Base-by-base conservation (phyloP, 2,888 invertebrate species). In the Eugnorisma glareosa region DNA sequence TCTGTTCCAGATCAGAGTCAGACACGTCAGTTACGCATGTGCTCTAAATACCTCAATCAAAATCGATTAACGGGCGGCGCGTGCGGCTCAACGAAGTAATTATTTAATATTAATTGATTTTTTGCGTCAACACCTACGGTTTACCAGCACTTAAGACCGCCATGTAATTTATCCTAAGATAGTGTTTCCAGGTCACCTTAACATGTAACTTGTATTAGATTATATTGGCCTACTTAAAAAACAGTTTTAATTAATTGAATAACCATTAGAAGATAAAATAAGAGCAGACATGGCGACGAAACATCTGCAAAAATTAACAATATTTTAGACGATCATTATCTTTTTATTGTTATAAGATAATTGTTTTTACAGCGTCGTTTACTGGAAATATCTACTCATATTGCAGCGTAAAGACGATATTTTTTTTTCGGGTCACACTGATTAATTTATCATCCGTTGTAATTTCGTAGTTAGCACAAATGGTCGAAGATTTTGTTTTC, bases 31-130 rank as follows among this genome's bases (percentile, higher is more conserved):
- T 63, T 57, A 79, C 45, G 64, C 64, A 66, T 79, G 69, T 76
- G 83, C 74, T 85, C 88, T 68, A 85, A 82, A 88, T 85, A 83
- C 81, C 77, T 77, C 81, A 76, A 84, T 86, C 82, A 81, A 40
- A 69, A 76, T 67, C 79, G 82, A 86, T 88, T 83, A 84, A 74
- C 73, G 79, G 81, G 59, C 70, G 73, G 73, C 86, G 79, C 71
- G 82, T 88, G 82, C 75, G 66, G 63, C 69, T 68, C 61, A 35
- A 64, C 59, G n/a, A 59, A 59, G 54, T 82, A 75, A 79, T 83
- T 82, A 82, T 80, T 87, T 76, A 79, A 82, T 78, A 66, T 76
- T 79, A 84, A 86, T 82, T 82, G 68, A 75, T 82, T 82, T 85
- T 85, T 84, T 79, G 75, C 80, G 73, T 82, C 70, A 74, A 77